These are phyloP conservation scores for Pelecanoides urinatrix DNA, from an alignment of 2,113 vertebrate species.

Conservation along the genomic window DNA sequence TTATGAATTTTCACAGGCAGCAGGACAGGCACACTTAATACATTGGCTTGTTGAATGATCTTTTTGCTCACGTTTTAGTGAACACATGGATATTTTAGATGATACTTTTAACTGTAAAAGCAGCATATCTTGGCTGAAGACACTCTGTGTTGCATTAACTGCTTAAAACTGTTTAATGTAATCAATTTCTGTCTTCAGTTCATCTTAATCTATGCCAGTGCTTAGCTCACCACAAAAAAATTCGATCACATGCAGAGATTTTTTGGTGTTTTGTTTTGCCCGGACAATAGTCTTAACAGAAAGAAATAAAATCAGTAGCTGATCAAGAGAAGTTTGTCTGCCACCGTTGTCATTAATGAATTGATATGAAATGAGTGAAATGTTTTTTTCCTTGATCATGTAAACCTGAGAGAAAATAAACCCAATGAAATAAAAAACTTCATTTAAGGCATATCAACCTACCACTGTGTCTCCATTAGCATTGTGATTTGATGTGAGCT, in stretches of 20 bases:
- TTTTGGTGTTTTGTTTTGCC: constrained; percentile 51
- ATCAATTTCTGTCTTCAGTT: constrained; percentile 52
- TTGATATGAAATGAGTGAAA: constrained; percentile 41
- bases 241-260: constrained; percentile 19
- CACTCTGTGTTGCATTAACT: constrained; percentile 19
- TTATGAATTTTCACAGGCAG: not conserved
- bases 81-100: not conserved
- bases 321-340: constrained; percentile 54
- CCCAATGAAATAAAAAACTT: constrained; percentile 27
- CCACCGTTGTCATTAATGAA: constrained; percentile 54
- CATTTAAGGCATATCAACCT: not conserved
- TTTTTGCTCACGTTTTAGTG: not conserved
- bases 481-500: constrained; percentile 31
- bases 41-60: not conserved
- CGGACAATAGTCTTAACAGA: constrained; percentile 13
- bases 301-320: constrained; percentile 64
- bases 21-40: not conserved
- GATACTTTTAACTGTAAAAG: not conserved
- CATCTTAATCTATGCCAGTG: constrained; percentile 50
- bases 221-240: constrained; percentile 36
- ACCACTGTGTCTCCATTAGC: constrained; percentile 4
- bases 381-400: constrained; percentile 34
- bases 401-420: constrained; percentile 58
- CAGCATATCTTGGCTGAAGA: not conserved
- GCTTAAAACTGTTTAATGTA: constrained; percentile 48